A percentile compares a stretch with the other conserved stretches of the same genome.
phyloP scores from a whole-genome alignment of 2,888 invertebrate genomes.

The Eugnorisma glareosa region DNA sequence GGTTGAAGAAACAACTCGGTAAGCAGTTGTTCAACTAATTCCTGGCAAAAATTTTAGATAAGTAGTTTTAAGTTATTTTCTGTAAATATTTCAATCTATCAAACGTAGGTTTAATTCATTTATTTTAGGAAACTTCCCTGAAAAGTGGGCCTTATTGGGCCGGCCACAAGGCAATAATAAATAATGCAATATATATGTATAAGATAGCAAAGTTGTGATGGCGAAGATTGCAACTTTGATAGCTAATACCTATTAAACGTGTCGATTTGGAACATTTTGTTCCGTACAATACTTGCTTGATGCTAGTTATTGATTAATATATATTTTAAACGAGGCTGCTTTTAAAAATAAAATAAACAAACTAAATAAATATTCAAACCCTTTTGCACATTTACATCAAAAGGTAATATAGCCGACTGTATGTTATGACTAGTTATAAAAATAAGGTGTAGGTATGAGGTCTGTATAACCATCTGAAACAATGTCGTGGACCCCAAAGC shows the following conservation, averaged over 20 bases:
- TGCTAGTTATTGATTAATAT: not conserved
- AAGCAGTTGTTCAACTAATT: slow-evolving; percentile 81
- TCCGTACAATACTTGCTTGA: not conserved
- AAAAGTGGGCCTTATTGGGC: not conserved
- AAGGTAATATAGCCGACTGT: not conserved
- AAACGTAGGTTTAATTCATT: not conserved
- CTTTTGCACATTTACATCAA: not conserved
- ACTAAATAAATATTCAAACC: not conserved
- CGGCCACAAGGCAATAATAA: not conserved
- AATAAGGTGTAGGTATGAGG: no score
- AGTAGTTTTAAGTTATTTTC: not conserved
- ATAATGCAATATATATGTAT: not conserved
- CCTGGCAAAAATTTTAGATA: slow-evolving; percentile 71
- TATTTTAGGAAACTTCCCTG: not conserved
- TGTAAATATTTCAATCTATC: not conserved
- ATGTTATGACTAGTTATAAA: not conserved
- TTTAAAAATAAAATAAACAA: not conserved
- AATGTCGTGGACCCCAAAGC: slow-evolving; percentile 82
- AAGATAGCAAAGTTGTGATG: not conserved
- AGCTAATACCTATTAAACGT: not conserved
- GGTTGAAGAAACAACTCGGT: slow-evolving; percentile 77
- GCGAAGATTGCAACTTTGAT: not conserved
- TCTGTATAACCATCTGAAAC: slow-evolving; percentile 80
- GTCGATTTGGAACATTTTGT: not conserved
- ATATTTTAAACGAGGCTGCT: not conserved